A percentile compares a stretch with the other conserved stretches of the same genome.
phyloP scores from a whole-genome alignment of 2,113 vertebrate genomes.

The Suncus etruscus region DNA sequence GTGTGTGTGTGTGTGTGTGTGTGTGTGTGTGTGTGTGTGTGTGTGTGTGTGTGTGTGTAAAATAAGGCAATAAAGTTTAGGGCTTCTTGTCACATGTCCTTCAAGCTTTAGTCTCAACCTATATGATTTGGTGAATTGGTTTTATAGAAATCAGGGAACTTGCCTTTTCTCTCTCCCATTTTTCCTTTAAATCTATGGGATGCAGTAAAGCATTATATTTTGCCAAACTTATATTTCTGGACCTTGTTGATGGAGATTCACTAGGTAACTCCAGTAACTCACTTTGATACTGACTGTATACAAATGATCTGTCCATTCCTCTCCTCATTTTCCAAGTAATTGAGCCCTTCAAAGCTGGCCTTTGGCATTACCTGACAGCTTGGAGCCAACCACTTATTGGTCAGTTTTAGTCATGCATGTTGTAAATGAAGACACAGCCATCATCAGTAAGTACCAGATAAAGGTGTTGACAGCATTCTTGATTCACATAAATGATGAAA shows the following conservation, averaged over 20 bases:
- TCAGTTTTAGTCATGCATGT: background rate
- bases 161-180: constrained; percentile 29
- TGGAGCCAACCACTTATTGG: background rate
- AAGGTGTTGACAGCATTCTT: background rate
- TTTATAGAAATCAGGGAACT: constrained; percentile 44
- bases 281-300: background rate
- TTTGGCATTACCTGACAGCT: background rate
- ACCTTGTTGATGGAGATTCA: constrained; percentile 8
- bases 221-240: background rate
- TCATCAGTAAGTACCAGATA: background rate
- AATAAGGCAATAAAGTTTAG: constrained; percentile 46
- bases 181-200: background rate
- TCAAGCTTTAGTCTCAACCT: constrained; percentile 14
- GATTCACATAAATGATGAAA: background rate
- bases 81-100: background rate
- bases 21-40: too few relatives aligned
- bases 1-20: too few relatives aligned
- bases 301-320: background rate
- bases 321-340: background rate
- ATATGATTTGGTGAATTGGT: constrained; percentile 10
- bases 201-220: background rate
- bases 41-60: too few relatives aligned
- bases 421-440: background rate
- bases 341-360: background rate
- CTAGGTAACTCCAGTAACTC: background rate